Evolutionary conservation across 2,888 invertebrate genomes (phyloP), one percentile per base, ranked within the genome.

Genomic region (Eristalis arbustorum): DNA sequence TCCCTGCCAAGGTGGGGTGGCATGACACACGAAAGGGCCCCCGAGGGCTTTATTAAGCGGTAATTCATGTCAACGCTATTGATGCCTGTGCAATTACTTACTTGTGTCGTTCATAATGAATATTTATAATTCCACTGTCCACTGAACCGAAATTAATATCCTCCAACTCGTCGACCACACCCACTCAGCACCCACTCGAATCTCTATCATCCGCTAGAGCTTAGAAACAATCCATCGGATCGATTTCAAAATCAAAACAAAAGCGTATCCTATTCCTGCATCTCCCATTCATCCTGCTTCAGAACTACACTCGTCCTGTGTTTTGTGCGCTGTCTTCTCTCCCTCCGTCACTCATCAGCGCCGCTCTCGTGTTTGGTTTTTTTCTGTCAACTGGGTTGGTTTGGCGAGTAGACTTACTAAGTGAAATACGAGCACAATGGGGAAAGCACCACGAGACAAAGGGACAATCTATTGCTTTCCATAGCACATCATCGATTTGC

Each of bases 221-320:
- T 74, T 49, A 56, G 63, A 68, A 57, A 49, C 28, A 73, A 63
- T 62, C 56, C 34, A 56, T 68, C 40, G 68, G 59, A 82, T 82
- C 66, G 75, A 76, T 82, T 42, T 82, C 71, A 49, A 75, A 66
- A 76, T 76, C 76, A 71, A 76, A 82, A 81, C 81, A 75, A 76
- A 71, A 28, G 73, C 73, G 37, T 62, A 67, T 73, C 64, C 18
- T 42, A 4, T 42, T 42, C 42, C 42, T 49, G 23, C 64, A 23
- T 75, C 66, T 76, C 59, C 75, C 71, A 61, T 82, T 75, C 71
- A 75, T 81, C 23, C 59, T 56, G 63, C 14, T n/a, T n/a, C n/a
- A 18, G 66, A 42, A 66, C 59, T 66, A 49, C 69, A n/a, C 68
- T 57, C 56, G 63, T 63, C 69, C 69, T 37, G 25, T 68, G 22